Percentiles rank a stretch among this genome's conserved stretches.
Conservation (phyloP, 2,797 vertebrate species). For the Percopsis omiscomaycus region DNA sequence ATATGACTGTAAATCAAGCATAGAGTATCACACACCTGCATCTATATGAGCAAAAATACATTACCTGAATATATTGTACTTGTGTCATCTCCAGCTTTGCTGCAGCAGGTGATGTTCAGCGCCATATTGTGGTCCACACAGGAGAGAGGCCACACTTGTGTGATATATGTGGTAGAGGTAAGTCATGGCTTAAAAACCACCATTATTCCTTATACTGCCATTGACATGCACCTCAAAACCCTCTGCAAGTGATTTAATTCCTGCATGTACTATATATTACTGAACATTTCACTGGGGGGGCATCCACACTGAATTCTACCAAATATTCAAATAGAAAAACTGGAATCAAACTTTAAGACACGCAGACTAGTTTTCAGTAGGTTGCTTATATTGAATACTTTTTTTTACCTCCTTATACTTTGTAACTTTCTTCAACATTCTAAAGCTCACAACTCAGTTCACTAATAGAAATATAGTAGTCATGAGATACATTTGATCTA, state of each 20-base stretch:
- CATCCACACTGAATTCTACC: background rate
- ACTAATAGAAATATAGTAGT: too few relatives aligned
- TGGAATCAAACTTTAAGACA: too few relatives aligned
- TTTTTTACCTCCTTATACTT: background rate
- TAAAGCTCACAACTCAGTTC: too few relatives aligned
- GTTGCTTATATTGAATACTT: background rate
- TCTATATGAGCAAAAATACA: too few relatives aligned
- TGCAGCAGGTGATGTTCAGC: conserved; percentile 94
- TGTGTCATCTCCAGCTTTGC: conserved; percentile 82
- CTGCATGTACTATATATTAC: too few relatives aligned
- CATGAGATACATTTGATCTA: too few relatives aligned
- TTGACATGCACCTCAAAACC: too few relatives aligned
- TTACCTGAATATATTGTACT: conserved; percentile 1
- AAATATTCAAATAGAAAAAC: too few relatives aligned
- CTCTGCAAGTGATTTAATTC: too few relatives aligned
- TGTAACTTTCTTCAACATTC: background rate
- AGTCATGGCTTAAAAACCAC: background rate
- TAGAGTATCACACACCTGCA: too few relatives aligned
- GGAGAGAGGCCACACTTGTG: conserved; percentile 95
- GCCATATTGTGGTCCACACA: conserved; percentile 95
- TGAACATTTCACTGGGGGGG: background rate
- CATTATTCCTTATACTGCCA: background rate
- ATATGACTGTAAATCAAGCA: too few relatives aligned
- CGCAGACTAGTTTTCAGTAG: background rate
- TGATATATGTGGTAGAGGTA: conserved; percentile 96